Evolutionary conservation across 1,140 invertebrate species (phyloP), one percentile per base, ranked within the genome.

Genomic region (Bombus confusus): DNA sequence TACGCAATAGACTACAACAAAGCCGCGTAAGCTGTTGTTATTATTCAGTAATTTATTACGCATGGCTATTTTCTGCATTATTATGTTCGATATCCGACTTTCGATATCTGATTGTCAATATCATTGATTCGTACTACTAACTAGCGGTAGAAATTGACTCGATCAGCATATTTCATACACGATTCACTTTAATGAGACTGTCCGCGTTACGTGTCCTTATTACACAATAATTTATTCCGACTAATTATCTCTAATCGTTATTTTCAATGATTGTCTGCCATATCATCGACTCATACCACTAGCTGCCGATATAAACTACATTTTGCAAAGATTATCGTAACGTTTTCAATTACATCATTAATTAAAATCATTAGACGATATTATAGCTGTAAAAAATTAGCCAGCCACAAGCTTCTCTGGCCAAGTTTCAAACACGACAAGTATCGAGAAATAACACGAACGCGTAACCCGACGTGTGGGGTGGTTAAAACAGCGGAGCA

Each of bases 401-500:
- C 62, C 25, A 22, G 79, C 57, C n/a, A 31, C n/a, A 6, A 71
- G 22, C 15, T 13, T 66, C 10, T 43, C 43, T 37, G 64, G 43
- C 2, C 59, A 37, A 79, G 62, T 74, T 80, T 77, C 64, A 74
- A 88, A 37, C 41, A 62, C 62, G 57, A 79, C 41, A 64, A 59
- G 31, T 47, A 68, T 76, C 82, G 73, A 68, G 74, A 64, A 64
- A 79, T 86, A 47, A 43, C 69, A 87, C 90, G 3, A 39, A 71
- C 68, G 22, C 37, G 37, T 28, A 69, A 2, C 18, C 37, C 25
- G 4, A 22, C 4, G 37, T 22, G 34, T 78, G 88, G 88, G 78
- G 87, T 68, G 64, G 90, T 88, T 87, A 86, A 86, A 89, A 87
- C 76, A 57, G 78, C 89, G 71, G 68, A 92, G 93, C 91, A 91